Evolutionary conservation across 2,113 vertebrate genomes (phyloP), one percentile per base, ranked within the genome.

Genomic region (Budorcas taxicolor): DNA sequence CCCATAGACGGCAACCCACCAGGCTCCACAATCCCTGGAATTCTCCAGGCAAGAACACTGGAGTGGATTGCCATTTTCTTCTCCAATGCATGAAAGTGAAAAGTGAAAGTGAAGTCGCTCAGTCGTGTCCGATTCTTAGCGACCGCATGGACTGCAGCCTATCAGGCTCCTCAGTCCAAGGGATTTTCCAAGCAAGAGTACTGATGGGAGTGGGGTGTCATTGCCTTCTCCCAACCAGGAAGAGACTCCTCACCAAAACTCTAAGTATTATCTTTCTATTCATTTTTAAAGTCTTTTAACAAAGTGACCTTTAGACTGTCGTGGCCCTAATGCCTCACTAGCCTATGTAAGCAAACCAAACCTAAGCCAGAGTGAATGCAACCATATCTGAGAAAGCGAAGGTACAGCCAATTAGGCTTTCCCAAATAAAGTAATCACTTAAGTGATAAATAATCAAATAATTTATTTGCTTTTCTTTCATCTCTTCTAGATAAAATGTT

Each of bases 1-100:
- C 3, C 6, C 60, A 33, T 4, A 33, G 60, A 62, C 0, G 3
- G 14, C 60, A 62, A 14, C 31, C 14, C 14, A 33, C 14, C 14
- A 62, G 31, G 29, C 31, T 33, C 31, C 6, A 0, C 31, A 0
- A 0, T 62, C 31, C 31, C 14, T 62, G 31, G 29, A 31, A 16
- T 62, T 33, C 14, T 62, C 14, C 60, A 62, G 14, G 31, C 14
- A 33, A 62, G 60, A 62, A 62, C 14, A 33, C 29, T 62, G 60
- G 6, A 62, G 31, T 62, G 29, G 14, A 16, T 33, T 62, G 60
- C 60, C 29, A 33, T 62, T 33, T 33, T 6, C 6, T 62, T 62
- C 60, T 62, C 13, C 60, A 62, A 31, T 15, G 60, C 29, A 31
- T 31, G 12, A 62, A 62, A 62, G 2, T 62, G 58, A 62, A 62